Conservation (phyloP, 2,797 vertebrate species). For the Cacajao melanocephalus region DNA sequence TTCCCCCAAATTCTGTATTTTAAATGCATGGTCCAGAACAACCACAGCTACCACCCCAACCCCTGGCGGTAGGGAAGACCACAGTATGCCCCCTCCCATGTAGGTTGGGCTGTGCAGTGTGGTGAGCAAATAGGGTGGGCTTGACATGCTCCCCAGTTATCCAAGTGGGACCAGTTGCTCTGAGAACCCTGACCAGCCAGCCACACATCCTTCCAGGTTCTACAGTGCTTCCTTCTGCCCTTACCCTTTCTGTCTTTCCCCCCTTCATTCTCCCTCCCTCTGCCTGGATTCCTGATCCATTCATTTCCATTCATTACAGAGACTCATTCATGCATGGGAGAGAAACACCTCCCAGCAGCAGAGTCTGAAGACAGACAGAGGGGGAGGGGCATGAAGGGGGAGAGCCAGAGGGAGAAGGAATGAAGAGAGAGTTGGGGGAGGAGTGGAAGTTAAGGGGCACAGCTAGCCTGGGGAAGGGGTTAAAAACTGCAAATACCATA, state of each 20-base stretch:
- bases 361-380: conserved; percentile 82
- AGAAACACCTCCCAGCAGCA: conserved; percentile 81
- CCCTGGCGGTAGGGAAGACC: neutral
- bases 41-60: neutral
- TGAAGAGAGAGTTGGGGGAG: conserved; percentile 87
- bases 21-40: neutral
- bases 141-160: conserved; percentile 17
- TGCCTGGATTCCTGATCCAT: conserved; percentile 81
- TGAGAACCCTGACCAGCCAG: conserved; percentile 40
- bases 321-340: conserved; percentile 83
- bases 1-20: neutral
- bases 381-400: conserved; percentile 81
- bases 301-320: conserved; percentile 83
- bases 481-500: conserved; percentile 68
- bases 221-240: conserved; percentile 57
- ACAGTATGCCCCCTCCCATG: neutral
- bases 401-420: conserved; percentile 83
- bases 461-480: conserved; percentile 64
- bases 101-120: neutral
- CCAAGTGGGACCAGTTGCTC: conserved; percentile 45
- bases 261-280: conserved; percentile 75
- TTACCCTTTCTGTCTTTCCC: conserved; percentile 71
- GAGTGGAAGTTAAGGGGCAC: conserved; percentile 74
- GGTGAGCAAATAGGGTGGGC: neutral
- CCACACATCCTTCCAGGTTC: conserved; percentile 66